Base-by-base conservation (phyloP, 1,140 invertebrate species). In the Zaprionus africanus region DNA sequence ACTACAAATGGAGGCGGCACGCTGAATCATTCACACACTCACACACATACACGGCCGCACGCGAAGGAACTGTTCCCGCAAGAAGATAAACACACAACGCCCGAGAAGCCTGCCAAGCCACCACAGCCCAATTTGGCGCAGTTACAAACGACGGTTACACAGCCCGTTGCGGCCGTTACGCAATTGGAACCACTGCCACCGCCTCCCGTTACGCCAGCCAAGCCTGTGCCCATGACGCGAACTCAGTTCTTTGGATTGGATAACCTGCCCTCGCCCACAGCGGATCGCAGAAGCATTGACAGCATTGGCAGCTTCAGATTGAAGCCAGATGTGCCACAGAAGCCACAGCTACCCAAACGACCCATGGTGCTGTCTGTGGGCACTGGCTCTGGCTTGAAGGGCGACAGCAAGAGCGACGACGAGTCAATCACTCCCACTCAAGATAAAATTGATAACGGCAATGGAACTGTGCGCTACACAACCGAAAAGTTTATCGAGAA, bases 191-290 rank as follows among this genome's bases (percentile, higher is more conserved):
- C 84, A 13, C 51, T 84, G 54, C 70, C 83, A 28, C 79, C 81
- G 31, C 76, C 83, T 7, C 80, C 83, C 5, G 56, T 75, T 31
- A 91, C 83, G 31, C 81, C 86, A n/a, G 81, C 85, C 12, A 92
- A 92, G 71, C 91, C 91, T 5, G 91, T 92, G 49, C 91, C 91
- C 58, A 92, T 92, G 91, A 92, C 91, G 15, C 79, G 91, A 38
- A 92, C 91, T 17, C 91, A 92, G 64, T 92, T 92, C 67, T 92
- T 92, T 70, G 91, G 91, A 43, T 60, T 92, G 59, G 91, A 92
- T 46, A 92, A 82, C 51, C 57, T 92, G 49, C 91, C 91, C 5
- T 92, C 91, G 24, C 91, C 91, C 0, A 90, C 87, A n/a, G 82
- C 91, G 5, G 91, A 92, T 79, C 91, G 91, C 15, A 86, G 81